Percentiles rank a stretch among this genome's conserved stretches.
phyloP scores from a whole-genome alignment of 1,140 invertebrate species.

The Chelonus insularis region DNA sequence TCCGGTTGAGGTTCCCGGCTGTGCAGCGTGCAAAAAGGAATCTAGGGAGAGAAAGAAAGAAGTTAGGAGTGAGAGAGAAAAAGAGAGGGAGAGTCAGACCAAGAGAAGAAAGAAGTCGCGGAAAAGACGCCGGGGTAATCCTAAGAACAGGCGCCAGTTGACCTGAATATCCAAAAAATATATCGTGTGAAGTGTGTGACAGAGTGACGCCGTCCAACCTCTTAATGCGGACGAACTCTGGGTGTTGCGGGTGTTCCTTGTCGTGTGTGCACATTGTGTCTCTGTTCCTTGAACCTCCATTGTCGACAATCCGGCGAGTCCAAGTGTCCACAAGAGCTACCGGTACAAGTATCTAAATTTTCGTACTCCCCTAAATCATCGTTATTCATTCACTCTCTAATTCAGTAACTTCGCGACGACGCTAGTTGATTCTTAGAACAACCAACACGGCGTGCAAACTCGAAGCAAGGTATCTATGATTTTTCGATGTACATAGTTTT shows the following conservation, averaged over 20 bases:
- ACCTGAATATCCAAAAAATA: not conserved
- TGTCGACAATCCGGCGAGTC: constrained; percentile 17
- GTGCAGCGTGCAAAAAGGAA: constrained; percentile 1
- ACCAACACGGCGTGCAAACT: constrained; percentile 38
- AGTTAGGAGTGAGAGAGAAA: not conserved
- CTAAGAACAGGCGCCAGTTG: constrained; percentile 4
- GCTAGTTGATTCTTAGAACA: constrained; percentile 7
- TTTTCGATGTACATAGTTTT: not conserved
- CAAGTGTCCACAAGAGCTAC: not conserved
- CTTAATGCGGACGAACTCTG: not conserved
- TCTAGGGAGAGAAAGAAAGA: not conserved
- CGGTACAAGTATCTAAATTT: not conserved
- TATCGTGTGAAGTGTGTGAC: not conserved
- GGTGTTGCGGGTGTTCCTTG: not conserved
- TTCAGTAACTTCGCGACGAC: not conserved
- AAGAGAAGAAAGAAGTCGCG: constrained; percentile 20
- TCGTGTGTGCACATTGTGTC: not conserved
- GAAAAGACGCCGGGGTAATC: constrained; percentile 14
- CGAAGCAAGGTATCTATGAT: constrained; percentile 30
- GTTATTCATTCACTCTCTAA: too few species aligned
- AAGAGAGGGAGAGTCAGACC: not conserved
- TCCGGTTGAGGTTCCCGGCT: not conserved
- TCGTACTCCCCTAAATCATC: not conserved
- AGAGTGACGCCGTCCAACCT: not conserved
- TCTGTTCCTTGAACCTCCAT: constrained; percentile 12